Base-by-base conservation (phyloP, 2,113 vertebrate genomes). In the Theristicus caerulescens region DNA sequence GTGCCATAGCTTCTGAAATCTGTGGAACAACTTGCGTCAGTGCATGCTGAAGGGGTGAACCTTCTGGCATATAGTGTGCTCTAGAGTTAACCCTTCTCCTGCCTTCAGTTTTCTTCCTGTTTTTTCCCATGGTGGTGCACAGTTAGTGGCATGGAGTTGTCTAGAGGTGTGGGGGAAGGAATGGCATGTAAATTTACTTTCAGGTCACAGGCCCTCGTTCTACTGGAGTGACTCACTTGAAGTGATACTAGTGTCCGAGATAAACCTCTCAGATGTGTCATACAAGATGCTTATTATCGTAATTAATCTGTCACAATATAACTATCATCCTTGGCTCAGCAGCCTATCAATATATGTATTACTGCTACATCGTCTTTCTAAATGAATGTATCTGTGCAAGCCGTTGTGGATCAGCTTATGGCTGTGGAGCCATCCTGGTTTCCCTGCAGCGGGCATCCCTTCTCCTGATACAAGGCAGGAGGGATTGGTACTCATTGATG, bases 141-240 rank as follows among this genome's bases (percentile, higher is more conserved):
- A 47, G 17, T 55, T 86, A 42, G 44, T 51, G 49, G 34, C 25
- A 34, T n/a, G 32, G 91, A 77, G 31, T 34, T 93, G 29, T 36
- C 32, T 77, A 52, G 46, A 82, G 65, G 51, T 49, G 31, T 46
- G 38, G 20, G 46, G 51, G 36, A 70, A 61, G 89, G 83, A 95
- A 58, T 40, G 64, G 44, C 38, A 57, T 87, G 73, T 94, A 93
- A 87, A 93, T 74, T 79, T 89, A 52, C 66, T 89, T 91, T 94
- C 4, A 2, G 58, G 49, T 96, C 62, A 80, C 71, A 95, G 70
- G 52, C 44, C 40, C 29, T 69, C 1, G 0, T 91, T 93, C 49
- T 97, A 57, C 77, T 69, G 32, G 73, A 80, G 80, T 94, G 83
- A 94, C 73, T 97, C 91, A 93, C 54, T 97, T 82, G 61, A 91